phyloP scores from a whole-genome alignment of 2,888 invertebrate genomes.

The Orchesellides sinensis region DNA sequence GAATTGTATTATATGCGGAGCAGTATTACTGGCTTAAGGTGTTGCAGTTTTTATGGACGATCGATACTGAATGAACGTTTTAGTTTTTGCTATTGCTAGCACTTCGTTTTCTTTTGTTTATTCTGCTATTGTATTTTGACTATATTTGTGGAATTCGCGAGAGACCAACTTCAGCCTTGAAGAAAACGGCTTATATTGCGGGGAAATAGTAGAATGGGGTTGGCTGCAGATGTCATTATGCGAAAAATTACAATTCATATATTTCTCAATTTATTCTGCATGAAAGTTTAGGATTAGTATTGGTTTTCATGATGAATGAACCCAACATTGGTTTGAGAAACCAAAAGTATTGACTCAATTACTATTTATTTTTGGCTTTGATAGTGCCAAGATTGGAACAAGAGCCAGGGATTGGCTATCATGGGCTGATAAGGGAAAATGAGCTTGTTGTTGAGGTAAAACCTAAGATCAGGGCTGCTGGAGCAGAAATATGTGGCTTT shows the following conservation, averaged over 20 bases:
- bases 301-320: neutral
- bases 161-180: constrained; percentile 24
- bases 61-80: constrained; percentile 49
- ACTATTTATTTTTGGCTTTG: neutral
- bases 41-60: constrained; percentile 57
- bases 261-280: neutral
- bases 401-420: constrained; percentile 92
- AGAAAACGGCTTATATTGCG: neutral
- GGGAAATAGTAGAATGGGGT: neutral
- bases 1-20: too few species aligned
- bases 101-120: neutral
- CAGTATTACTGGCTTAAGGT: constrained; percentile 29
- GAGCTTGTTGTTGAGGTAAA: constrained; percentile 95
- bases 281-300: constrained; percentile 1
- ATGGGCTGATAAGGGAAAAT: constrained; percentile 94
- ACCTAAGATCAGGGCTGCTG: constrained; percentile 91
- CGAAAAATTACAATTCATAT: constrained; percentile 26
- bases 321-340: neutral
- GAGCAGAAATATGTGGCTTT: constrained; percentile 89
- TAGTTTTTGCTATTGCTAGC: constrained; percentile 1
- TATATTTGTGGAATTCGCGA: constrained; percentile 6
- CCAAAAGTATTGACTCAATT: neutral
- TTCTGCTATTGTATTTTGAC: neutral
- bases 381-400: constrained; percentile 85
- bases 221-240: constrained; percentile 19